These are phyloP conservation scores for Centropus bengalensis DNA, from an alignment of 2,113 vertebrate species.

Conservation along the genomic window DNA sequence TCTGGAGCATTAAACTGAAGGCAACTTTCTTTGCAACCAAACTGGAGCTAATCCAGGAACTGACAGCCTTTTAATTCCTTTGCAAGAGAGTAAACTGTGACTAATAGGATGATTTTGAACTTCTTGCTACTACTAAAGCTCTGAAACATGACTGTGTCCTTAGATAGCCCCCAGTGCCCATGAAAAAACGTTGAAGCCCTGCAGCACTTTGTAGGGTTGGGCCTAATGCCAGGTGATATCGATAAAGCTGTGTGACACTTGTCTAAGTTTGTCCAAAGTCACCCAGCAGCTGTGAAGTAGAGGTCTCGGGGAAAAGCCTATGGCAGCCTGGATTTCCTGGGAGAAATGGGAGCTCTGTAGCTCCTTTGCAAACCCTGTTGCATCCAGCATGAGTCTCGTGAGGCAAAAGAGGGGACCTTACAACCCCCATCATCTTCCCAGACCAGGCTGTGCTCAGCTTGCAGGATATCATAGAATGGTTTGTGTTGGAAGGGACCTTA, in stretches of 20 bases:
- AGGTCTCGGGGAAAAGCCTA: background rate
- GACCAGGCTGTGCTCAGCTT: background rate
- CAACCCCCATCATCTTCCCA: background rate
- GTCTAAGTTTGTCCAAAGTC: background rate
- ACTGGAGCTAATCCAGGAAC: background rate
- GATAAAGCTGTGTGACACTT: background rate
- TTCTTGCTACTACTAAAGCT: background rate
- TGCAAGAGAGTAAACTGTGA: background rate
- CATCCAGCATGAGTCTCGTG: accelerated
- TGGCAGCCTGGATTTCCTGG: background rate
- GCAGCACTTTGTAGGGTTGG: background rate
- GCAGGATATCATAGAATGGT: background rate
- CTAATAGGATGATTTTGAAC: background rate
- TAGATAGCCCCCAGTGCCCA: background rate
- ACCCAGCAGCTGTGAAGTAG: background rate
- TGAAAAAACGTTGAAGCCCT: background rate
- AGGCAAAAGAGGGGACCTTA: background rate
- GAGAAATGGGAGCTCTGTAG: background rate
- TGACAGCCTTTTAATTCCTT: background rate
- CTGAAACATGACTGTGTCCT: background rate
- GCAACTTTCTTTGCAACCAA: background rate
- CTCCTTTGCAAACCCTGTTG: background rate
- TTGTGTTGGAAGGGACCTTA: too few species aligned
- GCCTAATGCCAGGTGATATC: background rate
- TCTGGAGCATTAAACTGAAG: background rate